Conservation (phyloP, 1,140 invertebrate genomes). For the Drosophila santomea region DNA sequence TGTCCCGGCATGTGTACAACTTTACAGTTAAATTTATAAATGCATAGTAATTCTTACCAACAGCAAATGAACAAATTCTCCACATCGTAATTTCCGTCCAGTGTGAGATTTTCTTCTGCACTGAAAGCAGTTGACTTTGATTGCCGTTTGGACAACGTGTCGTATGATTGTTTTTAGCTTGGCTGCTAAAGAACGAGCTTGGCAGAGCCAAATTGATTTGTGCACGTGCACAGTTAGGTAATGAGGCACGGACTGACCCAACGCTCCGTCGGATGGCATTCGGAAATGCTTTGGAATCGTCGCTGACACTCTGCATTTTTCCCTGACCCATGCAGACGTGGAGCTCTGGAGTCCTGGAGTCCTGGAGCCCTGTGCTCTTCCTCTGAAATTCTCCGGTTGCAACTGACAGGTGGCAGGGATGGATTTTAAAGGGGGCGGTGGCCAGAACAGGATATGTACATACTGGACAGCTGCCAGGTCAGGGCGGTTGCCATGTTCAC, state of each 20-base stretch:
- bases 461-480: slow-evolving; percentile 44
- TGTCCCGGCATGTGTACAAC: no score
- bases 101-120: slow-evolving; percentile 44
- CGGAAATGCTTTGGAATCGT: slow-evolving; percentile 43
- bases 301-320: slow-evolving; percentile 44
- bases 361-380: background rate
- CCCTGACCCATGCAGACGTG: background rate
- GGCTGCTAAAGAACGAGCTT: slow-evolving; percentile 16
- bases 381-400: slow-evolving; percentile 22
- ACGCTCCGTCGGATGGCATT: slow-evolving; percentile 21
- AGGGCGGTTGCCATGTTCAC: slow-evolving; percentile 40
- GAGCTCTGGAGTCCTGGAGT: no score
- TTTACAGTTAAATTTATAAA: no score
- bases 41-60: no score
- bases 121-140: slow-evolving; percentile 60
- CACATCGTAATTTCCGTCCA: background rate
- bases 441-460: slow-evolving; percentile 14
- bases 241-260: slow-evolving; percentile 49
- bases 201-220: slow-evolving; percentile 71
- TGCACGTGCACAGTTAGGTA: slow-evolving; percentile 75
- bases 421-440: background rate
- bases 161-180: slow-evolving; percentile 70
- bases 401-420: slow-evolving; percentile 35
- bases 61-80: background rate
- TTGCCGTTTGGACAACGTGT: slow-evolving; percentile 72